Evolutionary conservation across 2,888 invertebrate genomes (phyloP).

Genomic region (Schizaphis graminum): DNA sequence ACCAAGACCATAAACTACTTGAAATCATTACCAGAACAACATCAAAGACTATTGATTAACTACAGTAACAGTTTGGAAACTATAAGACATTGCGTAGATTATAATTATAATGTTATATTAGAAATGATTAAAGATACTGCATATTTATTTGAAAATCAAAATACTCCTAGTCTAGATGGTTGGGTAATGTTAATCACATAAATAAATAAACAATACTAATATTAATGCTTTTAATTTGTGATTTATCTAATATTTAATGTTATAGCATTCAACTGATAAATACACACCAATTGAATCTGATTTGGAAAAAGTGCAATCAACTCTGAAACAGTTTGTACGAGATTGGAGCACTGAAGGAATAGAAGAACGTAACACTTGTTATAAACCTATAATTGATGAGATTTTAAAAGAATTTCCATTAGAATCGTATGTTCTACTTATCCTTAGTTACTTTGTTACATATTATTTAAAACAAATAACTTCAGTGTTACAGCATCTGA

Average conservation of each 20-base stretch:
- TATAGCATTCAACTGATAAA: slow-evolving; percentile 55
- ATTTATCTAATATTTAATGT: background rate
- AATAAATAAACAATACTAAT: background rate
- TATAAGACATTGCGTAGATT: slow-evolving; percentile 82
- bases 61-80: slow-evolving; percentile 83
- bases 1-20: slow-evolving; percentile 84
- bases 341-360: slow-evolving; percentile 94
- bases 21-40: slow-evolving; percentile 79
- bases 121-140: slow-evolving; percentile 84
- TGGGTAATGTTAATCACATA: slow-evolving; percentile 45
- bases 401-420: slow-evolving; percentile 80
- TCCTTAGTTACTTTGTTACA: background rate
- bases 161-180: slow-evolving; percentile 50
- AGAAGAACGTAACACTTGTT: slow-evolving; percentile 87
- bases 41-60: slow-evolving; percentile 81
- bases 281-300: slow-evolving; percentile 67
- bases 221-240: background rate
- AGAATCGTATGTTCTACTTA: slow-evolving; percentile 33
- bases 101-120: slow-evolving; percentile 78
- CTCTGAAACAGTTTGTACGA: slow-evolving; percentile 94
- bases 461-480: background rate
- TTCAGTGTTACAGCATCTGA: slow-evolving; percentile 69
- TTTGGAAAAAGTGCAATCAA: slow-evolving; percentile 83
- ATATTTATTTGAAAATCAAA: slow-evolving; percentile 81
- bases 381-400: slow-evolving; percentile 89